phyloP scores from a whole-genome alignment of 2,113 vertebrate genomes.

The Numida meleagris region DNA sequence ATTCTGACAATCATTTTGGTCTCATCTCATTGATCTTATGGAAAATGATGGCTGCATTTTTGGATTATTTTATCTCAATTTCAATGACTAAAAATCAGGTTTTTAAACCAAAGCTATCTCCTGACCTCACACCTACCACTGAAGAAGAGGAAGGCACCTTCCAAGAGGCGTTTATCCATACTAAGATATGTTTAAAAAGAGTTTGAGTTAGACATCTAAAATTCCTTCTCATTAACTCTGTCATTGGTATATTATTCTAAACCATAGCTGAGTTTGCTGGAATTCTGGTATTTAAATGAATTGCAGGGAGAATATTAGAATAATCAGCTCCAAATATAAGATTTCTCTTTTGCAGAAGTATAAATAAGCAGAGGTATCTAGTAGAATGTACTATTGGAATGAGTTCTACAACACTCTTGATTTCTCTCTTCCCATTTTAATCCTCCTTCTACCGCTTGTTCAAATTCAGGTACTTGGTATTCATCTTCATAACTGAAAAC shows the following conservation, averaged over 20 bases:
- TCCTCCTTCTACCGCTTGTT: neutral
- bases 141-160: neutral
- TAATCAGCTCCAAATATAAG: neutral
- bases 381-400: neutral
- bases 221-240: neutral
- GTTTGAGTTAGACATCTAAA: neutral
- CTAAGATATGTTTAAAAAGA: neutral
- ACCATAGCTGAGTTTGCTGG: neutral
- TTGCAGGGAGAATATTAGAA: neutral
- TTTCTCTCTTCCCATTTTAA: neutral
- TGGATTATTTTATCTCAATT: neutral
- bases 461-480: neutral
- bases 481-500: neutral
- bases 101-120: neutral
- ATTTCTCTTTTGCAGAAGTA: neutral
- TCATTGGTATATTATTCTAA: neutral
- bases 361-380: neutral
- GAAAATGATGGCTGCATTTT: neutral
- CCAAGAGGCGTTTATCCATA: neutral
- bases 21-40: neutral
- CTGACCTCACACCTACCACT: fast-evolving
- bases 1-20: neutral
- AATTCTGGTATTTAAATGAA: neutral
- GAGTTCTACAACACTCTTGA: neutral
- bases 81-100: neutral